Evolutionary conservation across 53 echinoderm and acorn worm species (phyloP), one percentile per base, ranked within the genome.

Genomic region (Apostichopus leukothele): DNA sequence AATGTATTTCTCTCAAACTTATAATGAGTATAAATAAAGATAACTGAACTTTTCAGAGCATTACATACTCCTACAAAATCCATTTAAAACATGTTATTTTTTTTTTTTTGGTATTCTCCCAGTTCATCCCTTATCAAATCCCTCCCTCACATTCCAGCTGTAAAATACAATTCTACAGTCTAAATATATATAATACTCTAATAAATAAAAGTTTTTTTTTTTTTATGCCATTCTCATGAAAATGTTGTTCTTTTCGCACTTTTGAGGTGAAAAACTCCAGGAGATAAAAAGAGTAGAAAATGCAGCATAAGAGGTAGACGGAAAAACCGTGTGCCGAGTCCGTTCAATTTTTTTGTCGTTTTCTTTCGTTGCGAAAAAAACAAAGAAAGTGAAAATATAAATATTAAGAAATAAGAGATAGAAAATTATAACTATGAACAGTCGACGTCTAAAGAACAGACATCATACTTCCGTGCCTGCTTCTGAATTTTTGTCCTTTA

Each of bases 381-480:
- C 27, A 11, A 76, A 76, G 4, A 16, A 25, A 76, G 2, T 14
- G 20, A 51, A 39, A 76, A 26, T 76, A 76, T 76, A 76, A 76
- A 76, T 76, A 76, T 76, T 76, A 76, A 51, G 77, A 76, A 76
- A 52, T 76, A 76, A 9, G 52, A 76, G 52, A 52, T 39, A 76
- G 52, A 13, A 76, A 76, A 76, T 51, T 52, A 76, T 39, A 76
- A 52, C 52, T 51, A 52, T 52, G 23, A 39, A 25, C 16, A 12
- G 52, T 26, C 50, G 7, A 83, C 14, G 39, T 83, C 60, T 57
- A 54, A 53, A 26, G 11, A 11, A 66, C 86, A 81, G 55, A 78
- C 74, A 88, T 96, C 93, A 96, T 93, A 98, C 98, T 74, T 98
- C 98, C 11, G 98, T 98, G n/a, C 98, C 97, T 12, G 89, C 93